Conservation (phyloP, 2,113 vertebrate species). For the Condylura cristata region DNA sequence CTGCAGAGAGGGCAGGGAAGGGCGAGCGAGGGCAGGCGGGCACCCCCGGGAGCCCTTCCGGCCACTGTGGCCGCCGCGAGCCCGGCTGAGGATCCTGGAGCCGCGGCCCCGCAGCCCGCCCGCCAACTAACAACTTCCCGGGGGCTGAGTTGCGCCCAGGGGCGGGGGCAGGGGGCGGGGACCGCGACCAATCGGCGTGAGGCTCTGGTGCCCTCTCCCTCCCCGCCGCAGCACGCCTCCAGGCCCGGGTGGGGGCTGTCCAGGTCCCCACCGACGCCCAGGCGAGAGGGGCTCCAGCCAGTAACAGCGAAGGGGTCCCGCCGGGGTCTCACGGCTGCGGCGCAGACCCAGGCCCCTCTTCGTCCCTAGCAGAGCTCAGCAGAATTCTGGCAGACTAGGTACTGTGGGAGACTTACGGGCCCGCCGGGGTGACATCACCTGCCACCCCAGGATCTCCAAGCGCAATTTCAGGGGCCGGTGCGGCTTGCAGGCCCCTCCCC, state of each 20-base stretch:
- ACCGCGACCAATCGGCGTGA: slow-evolving; percentile 67
- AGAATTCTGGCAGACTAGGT: slow-evolving; percentile 31
- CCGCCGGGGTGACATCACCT: slow-evolving; percentile 79
- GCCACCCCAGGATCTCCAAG: slow-evolving; percentile 77
- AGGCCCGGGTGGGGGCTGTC: neutral
- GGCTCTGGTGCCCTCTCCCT: slow-evolving; percentile 59
- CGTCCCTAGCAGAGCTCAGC: neutral
- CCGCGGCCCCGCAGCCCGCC: slow-evolving; percentile 69
- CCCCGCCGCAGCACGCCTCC: slow-evolving; percentile 56
- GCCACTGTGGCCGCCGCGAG: neutral
- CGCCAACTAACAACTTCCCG: slow-evolving; percentile 77
- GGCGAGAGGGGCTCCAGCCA: neutral
- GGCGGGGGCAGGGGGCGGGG: slow-evolving; percentile 63
- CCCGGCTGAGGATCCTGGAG: slow-evolving; percentile 44
- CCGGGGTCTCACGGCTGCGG: neutral
- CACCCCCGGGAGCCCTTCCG: slow-evolving; percentile 6
- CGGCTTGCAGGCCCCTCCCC: slow-evolving; percentile 64
- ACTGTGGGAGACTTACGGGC: slow-evolving; percentile 45
- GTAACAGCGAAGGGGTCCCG: neutral
- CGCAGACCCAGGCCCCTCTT: neutral
- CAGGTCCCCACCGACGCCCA: neutral
- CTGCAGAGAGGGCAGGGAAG: neutral
- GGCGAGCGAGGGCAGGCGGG: slow-evolving; percentile 30
- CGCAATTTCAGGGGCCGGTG: slow-evolving; percentile 48
- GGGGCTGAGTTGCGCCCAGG: slow-evolving; percentile 54